Evolutionary conservation across 2,113 vertebrate species (phyloP), one percentile per base, ranked within the genome.

Genomic region (Okapia johnstoni): DNA sequence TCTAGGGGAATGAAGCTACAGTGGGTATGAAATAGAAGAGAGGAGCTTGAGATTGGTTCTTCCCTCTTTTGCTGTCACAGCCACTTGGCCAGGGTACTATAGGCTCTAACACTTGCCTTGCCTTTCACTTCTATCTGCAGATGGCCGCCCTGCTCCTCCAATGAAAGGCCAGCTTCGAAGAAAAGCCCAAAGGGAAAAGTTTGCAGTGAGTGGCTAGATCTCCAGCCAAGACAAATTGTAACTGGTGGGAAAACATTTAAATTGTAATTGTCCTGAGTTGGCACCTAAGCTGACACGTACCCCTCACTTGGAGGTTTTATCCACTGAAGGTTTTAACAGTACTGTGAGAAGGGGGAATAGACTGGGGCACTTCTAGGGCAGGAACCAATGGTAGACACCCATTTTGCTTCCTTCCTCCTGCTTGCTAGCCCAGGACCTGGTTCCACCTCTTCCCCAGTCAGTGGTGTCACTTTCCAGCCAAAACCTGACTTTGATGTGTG

Each of bases 121-220:
- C 95, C 60, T 97, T 46, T 96, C 21, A 2, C 13, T 76, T 92
- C 58, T 80, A 0, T 73, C 63, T 88, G 26, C 98, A 99, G 99
- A 99, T 96, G 99, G 99, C 33, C 98, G 99, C 19, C 98, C 99
- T 60, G 99, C 99, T 5, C 99, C 99, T n/a, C 99, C 97, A 3
- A 88, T 99, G 98, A 99, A 99, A 98, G 99, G 99, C 93, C 99
- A 99, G 15, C 92, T 98, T 77, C 99, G 98, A 84, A 99, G 99
- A 96, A 98, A 95, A 93, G 98, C 98, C 58, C 98, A 99, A 90
- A 98, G 99, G 48, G 99, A 99, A 85, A 98, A 93, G 55, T 97
- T 99, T 92, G 99, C 99, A 10, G 99, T 99, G 93, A 99, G 99
- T 98, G 25, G 1, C 54, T 50, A 73, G 6, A 57, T 40, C 33